Evolutionary conservation across 2,797 vertebrate genomes (phyloP).

Genomic region (Xenops minutus): DNA sequence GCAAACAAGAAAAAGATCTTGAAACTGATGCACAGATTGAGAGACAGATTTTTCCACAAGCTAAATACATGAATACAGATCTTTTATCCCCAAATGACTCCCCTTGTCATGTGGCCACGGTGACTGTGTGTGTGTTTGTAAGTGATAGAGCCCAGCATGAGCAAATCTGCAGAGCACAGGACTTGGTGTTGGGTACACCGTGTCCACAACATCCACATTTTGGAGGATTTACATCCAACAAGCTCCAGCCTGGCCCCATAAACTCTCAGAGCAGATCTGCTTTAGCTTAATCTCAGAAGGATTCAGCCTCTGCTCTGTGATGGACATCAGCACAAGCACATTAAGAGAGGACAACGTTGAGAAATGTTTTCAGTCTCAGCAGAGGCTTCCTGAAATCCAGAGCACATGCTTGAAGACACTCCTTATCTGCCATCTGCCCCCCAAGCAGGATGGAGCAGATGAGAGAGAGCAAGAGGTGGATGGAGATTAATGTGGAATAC

Average conservation of each 20-base stretch:
- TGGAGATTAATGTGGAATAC: neutral
- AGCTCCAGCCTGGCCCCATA: neutral
- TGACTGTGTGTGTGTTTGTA: neutral
- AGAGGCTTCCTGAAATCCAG: neutral
- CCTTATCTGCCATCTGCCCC: neutral
- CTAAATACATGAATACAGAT: slow-evolving; percentile 31
- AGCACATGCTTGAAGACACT: neutral
- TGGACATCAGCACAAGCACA: neutral
- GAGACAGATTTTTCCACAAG: slow-evolving; percentile 60
- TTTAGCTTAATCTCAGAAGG: neutral
- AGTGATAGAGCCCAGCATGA: neutral
- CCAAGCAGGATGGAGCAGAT: neutral
- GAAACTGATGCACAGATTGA: slow-evolving; percentile 45
- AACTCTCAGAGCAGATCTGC: neutral
- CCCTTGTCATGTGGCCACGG: neutral
- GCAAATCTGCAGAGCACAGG: neutral
- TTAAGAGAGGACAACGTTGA: neutral
- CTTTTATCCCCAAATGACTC: slow-evolving; percentile 47
- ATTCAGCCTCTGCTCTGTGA: neutral
- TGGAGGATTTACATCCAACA: neutral
- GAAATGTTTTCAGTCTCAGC: neutral
- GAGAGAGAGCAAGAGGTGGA: neutral
- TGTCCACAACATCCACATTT: neutral
- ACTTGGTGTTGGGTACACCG: neutral
- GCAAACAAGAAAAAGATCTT: slow-evolving; percentile 49